A percentile compares a stretch with the other conserved stretches of the same genome.
Conservation (phyloP, 2,797 vertebrate genomes). For the Psittacula derbiana region DNA sequence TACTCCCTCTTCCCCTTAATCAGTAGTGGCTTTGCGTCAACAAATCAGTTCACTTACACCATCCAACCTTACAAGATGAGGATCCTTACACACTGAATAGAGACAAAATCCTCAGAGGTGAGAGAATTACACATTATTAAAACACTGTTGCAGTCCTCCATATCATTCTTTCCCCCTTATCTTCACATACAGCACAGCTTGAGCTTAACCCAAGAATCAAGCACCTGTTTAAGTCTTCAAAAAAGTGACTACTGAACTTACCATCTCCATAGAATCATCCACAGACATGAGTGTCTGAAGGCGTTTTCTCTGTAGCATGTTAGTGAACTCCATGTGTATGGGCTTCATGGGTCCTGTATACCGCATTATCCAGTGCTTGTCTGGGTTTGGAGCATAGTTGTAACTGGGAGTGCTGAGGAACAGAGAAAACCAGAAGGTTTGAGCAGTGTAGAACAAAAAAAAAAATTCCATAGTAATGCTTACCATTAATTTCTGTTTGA, state of each 20-base stretch:
- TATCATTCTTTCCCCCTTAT: not conserved
- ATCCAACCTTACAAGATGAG: not conserved
- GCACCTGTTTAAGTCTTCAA: not conserved
- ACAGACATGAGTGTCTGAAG: conserved; percentile 95
- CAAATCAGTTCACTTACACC: not conserved
- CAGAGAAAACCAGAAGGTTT: not conserved
- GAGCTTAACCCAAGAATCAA: not conserved
- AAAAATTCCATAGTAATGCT: not conserved
- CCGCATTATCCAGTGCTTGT: conserved; percentile 99
- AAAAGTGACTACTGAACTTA: conserved; percentile 28
- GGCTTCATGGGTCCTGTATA: conserved; percentile 96
- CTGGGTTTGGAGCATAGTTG: conserved; percentile 93
- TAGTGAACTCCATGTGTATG: conserved; percentile 98
- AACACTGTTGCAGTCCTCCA: not conserved
- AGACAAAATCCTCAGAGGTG: not conserved
- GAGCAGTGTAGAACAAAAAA: not conserved
- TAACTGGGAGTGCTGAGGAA: conserved; percentile 91
- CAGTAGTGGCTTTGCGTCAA: not conserved
- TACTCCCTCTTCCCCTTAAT: not conserved
- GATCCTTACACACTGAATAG: not conserved
- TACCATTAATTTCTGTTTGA: not conserved
- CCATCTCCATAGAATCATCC: conserved; percentile 93
- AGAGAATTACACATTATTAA: not conserved
- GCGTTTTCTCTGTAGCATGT: conserved; percentile 92
- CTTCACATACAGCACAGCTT: not conserved